Evolutionary conservation across 1,140 invertebrate species (phyloP).

Genomic region (Homarus americanus): DNA sequence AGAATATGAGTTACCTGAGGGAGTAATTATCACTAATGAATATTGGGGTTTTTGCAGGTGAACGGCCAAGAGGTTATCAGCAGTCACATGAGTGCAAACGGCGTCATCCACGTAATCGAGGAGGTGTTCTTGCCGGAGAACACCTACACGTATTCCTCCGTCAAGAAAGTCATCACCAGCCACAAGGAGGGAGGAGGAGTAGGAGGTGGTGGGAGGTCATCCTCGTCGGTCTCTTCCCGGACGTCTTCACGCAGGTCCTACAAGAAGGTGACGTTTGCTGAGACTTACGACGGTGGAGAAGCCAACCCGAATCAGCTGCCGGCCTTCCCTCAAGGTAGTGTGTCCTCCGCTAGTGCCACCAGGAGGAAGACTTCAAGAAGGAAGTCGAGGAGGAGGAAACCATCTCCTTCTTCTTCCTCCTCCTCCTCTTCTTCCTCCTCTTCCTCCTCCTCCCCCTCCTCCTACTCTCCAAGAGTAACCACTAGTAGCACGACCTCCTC

Average conservation of each 20-base stretch:
- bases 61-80: constrained; percentile 78
- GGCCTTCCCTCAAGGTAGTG: constrained; percentile 66
- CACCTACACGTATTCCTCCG: constrained; percentile 44
- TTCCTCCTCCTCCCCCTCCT: constrained; percentile 17
- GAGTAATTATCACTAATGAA: too few relatives aligned
- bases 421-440: constrained; percentile 19
- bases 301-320: constrained; percentile 28
- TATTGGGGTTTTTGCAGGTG: constrained; percentile 75
- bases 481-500: constrained; percentile 12
- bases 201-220: not conserved
- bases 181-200: not conserved
- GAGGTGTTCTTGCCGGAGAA: constrained; percentile 78
- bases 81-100: constrained; percentile 81
- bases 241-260: constrained; percentile 50
- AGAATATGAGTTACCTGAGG: too few relatives aligned
- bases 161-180: not conserved
- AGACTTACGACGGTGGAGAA: constrained; percentile 31
- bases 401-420: constrained; percentile 16
- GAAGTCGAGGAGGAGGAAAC: not conserved
- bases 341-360: constrained; percentile 30
- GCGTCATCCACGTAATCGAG: constrained; percentile 82
- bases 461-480: constrained; percentile 15
- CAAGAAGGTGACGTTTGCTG: constrained; percentile 57
- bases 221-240: constrained; percentile 12
- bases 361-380: constrained; percentile 33